Evolutionary conservation across 2,797 vertebrate species (phyloP).

Genomic region (Neosilurus hyrtlii): DNA sequence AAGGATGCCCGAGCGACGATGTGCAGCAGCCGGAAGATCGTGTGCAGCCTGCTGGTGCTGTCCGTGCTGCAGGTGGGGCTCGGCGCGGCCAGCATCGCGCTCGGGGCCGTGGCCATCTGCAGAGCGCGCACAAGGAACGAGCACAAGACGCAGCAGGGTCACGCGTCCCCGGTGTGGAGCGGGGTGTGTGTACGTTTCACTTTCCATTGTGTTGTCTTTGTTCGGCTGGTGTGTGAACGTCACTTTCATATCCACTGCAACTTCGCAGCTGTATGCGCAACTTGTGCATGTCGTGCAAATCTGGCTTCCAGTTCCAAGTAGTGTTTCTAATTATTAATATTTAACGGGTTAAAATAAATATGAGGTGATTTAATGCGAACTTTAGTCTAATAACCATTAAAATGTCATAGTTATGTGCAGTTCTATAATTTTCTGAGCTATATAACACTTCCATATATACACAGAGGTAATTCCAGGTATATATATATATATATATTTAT

Average conservation of each 20-base stretch:
- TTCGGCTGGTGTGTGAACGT: neutral
- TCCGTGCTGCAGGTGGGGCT: constrained; percentile 96
- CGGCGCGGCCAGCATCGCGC: constrained; percentile 94
- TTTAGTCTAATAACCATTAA: neutral
- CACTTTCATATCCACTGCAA: neutral
- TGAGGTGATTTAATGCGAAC: neutral
- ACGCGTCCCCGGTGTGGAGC: constrained; percentile 98
- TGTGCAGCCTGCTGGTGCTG: constrained; percentile 94
- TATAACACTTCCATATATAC: neutral
- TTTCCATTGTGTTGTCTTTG: constrained; percentile 63
- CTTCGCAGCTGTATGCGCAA: constrained; percentile 1
- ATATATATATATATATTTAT: too few species aligned
- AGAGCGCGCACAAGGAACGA: constrained; percentile 80
- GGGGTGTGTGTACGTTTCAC: constrained; percentile 92
- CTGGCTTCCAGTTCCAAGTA: neutral
- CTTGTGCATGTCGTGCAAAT: neutral
- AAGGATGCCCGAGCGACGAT: constrained; percentile 92
- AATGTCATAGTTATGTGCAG: neutral
- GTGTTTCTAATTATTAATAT: neutral
- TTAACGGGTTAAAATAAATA: neutral
- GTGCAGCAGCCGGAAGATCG: constrained; percentile 98
- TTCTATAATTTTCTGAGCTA: neutral
- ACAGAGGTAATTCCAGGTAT: neutral
- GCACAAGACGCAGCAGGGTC: constrained; percentile 89
- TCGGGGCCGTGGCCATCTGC: constrained; percentile 92